A percentile compares a stretch with the other conserved stretches of the same genome.
Evolutionary conservation across 1,140 invertebrate genomes (phyloP).

Genomic region (Lysiphlebus fabarum): DNA sequence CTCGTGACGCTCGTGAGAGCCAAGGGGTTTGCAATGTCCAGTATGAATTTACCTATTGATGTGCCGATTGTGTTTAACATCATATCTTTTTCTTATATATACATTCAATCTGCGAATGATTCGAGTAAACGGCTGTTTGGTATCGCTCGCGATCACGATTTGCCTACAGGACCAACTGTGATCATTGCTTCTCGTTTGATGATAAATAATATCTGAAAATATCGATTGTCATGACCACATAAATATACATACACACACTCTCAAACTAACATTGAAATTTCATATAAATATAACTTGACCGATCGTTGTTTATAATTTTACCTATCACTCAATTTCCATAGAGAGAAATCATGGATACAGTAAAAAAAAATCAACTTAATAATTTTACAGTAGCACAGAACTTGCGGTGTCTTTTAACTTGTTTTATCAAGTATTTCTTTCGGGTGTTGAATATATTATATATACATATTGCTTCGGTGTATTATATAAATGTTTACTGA

Average conservation of each 20-base stretch:
- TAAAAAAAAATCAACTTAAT: too few relatives aligned
- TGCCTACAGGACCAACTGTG: slow-evolving; percentile 30
- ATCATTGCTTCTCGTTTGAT: slow-evolving; percentile 12
- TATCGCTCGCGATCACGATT: slow-evolving; percentile 38
- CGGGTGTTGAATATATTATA: not conserved
- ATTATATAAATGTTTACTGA: not conserved
- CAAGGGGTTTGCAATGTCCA: slow-evolving; percentile 18
- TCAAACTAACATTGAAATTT: too few relatives aligned
- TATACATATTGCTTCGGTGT: too few relatives aligned
- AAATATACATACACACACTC: too few relatives aligned
- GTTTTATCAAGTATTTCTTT: too few relatives aligned
- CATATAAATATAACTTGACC: too few relatives aligned
- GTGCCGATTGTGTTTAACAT: slow-evolving; percentile 16
- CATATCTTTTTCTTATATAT: slow-evolving; percentile 30
- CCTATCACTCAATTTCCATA: too few relatives aligned
- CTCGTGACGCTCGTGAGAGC: slow-evolving; percentile 21
- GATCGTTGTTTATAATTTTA: too few relatives aligned
- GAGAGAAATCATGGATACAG: too few relatives aligned
- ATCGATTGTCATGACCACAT: slow-evolving; percentile 23
- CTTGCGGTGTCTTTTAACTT: too few relatives aligned
- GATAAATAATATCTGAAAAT: slow-evolving; percentile 13
- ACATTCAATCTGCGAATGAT: slow-evolving; percentile 30
- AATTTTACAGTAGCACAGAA: too few relatives aligned
- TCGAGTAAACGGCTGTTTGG: slow-evolving; percentile 36
- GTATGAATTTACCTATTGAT: slow-evolving; percentile 20